Conservation (phyloP, 2,113 vertebrate genomes). For the Sialia sialis region DNA sequence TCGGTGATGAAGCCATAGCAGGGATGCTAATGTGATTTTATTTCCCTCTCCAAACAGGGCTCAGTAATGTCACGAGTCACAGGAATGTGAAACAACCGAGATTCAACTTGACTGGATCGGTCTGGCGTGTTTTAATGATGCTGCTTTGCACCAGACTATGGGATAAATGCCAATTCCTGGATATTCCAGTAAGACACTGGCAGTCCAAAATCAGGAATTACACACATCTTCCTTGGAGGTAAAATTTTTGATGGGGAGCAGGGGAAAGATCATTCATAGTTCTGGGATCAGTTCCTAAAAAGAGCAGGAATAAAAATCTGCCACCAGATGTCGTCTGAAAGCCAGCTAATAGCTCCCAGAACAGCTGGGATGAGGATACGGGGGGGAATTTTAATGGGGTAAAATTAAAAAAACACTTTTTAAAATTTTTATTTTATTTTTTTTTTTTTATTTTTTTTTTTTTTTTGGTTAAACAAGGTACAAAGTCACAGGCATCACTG, state of each 20-base stretch:
- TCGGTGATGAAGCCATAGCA: not conserved
- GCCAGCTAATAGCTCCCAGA: not conserved
- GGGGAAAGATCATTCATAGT: not conserved
- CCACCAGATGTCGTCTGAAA: constrained; percentile 41
- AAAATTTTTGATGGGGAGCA: not conserved
- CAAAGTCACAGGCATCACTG: not conserved
- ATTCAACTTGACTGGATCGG: not conserved
- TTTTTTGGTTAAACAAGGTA: not conserved
- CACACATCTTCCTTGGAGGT: accelerated
- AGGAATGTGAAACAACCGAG: not conserved
- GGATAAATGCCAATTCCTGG: not conserved
- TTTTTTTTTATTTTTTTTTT: no score
- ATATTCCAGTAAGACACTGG: not conserved
- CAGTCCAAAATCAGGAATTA: not conserved
- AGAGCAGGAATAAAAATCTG: not conserved
- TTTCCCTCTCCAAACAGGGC: not conserved
- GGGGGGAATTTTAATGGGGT: no score
- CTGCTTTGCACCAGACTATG: not conserved
- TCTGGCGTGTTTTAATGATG: not conserved
- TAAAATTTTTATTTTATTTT: no score
- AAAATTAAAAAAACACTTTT: no score
- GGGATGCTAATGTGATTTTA: not conserved
- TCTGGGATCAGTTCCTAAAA: not conserved
- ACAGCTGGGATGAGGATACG: accelerated
- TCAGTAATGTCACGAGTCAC: not conserved